A percentile compares a stretch with the other conserved stretches of the same genome.
phyloP scores from a whole-genome alignment of 1,140 invertebrate species.

The Euwallacea similis region DNA sequence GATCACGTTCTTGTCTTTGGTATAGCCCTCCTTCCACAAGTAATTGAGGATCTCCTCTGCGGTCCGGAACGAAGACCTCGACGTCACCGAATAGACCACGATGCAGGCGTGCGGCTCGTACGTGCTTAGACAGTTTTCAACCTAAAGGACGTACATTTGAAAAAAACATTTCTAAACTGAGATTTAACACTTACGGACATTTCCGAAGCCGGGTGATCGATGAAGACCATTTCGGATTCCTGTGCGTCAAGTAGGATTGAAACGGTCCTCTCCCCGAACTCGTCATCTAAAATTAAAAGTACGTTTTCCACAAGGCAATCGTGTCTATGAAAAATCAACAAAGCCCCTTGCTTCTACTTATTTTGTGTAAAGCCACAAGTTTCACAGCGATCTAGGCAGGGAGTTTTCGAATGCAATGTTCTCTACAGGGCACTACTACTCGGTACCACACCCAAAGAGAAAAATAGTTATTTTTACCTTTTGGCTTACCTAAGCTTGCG shows the following conservation, averaged over 20 bases:
- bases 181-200: conserved; percentile 73
- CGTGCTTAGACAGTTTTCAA: conserved; percentile 81
- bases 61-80: conserved; percentile 73
- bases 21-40: conserved; percentile 76
- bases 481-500: conserved; percentile 74
- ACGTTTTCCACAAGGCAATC: background rate
- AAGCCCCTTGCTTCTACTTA: background rate
- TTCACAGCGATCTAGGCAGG: background rate
- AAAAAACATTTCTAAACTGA: conserved; percentile 59
- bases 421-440: too few relatives aligned
- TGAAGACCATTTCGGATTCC: conserved; percentile 88
- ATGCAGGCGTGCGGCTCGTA: conserved; percentile 90
- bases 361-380: background rate
- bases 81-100: conserved; percentile 84
- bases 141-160: conserved; percentile 55
- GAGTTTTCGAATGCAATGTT: too few relatives aligned
- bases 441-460: background rate
- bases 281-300: conserved; percentile 74
- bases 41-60: conserved; percentile 81
- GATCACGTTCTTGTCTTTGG: conserved; percentile 80
- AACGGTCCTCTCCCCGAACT: conserved; percentile 89
- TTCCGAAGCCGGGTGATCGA: conserved; percentile 83
- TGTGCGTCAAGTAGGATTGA: conserved; percentile 86
- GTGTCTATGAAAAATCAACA: background rate
- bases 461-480: conserved; percentile 23